Percentiles rank a stretch among this genome's conserved stretches.
Conservation (phyloP, 2,113 vertebrate genomes). For the Pygoscelis adeliae region DNA sequence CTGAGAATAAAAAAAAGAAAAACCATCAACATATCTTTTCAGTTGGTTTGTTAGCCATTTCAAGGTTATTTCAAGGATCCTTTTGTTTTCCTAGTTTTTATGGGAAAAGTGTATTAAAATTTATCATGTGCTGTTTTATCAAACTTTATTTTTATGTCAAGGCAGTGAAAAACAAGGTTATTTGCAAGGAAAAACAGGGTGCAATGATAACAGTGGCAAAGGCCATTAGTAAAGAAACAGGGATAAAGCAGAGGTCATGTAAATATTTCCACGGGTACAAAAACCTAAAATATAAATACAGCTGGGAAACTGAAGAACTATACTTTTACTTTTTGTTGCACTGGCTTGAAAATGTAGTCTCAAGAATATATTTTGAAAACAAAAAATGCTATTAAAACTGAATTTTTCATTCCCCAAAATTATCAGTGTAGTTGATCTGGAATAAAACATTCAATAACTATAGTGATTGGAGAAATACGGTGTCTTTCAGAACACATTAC, state of each 20-base stretch:
- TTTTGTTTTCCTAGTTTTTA: background rate
- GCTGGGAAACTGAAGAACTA: background rate
- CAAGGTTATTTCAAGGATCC: conserved; percentile 2
- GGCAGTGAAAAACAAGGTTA: conserved; percentile 21
- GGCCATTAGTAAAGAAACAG: background rate
- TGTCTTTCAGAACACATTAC: background rate
- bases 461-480: background rate
- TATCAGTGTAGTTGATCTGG: background rate
- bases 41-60: background rate
- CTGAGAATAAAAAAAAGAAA: background rate
- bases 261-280: background rate
- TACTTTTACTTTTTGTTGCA: background rate
- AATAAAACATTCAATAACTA: background rate
- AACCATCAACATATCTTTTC: background rate
- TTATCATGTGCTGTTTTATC: background rate
- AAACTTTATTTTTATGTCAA: background rate
- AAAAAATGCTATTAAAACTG: background rate
- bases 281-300: background rate
- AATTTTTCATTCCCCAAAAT: background rate
- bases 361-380: background rate
- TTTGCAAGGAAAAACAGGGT: background rate
- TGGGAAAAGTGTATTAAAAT: background rate
- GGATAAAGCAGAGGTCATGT: background rate
- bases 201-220: background rate
- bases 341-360: background rate